phyloP scores from a whole-genome alignment of 2,888 invertebrate species.

The Amaurobius ferox region DNA sequence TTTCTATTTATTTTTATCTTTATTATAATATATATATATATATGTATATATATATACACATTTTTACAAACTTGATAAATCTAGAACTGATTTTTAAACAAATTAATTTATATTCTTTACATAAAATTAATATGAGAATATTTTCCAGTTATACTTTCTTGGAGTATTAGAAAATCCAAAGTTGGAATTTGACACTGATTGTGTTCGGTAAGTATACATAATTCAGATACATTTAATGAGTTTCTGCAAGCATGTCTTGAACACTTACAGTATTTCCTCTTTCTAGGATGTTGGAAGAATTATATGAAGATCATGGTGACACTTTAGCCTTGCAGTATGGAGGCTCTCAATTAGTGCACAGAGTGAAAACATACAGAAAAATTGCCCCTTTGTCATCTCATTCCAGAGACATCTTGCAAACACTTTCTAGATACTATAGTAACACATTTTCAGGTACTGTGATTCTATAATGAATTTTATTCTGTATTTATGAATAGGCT shows the following conservation, averaged over 20 bases:
- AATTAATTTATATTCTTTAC: background rate
- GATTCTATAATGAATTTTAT: background rate
- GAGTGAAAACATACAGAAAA: slow-evolving; percentile 88
- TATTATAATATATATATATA: no score
- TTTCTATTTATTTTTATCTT: no score
- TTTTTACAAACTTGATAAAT: no score
- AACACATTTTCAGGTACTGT: slow-evolving; percentile 87
- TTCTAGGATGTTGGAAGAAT: slow-evolving; percentile 89
- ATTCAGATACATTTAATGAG: no score
- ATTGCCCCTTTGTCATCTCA: slow-evolving; percentile 97
- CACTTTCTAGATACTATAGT: slow-evolving; percentile 96
- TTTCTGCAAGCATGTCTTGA: no score
- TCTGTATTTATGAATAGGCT: no score
- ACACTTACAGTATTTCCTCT: background rate
- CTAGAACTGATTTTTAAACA: no score
- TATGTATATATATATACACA: no score
- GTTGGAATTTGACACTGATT: slow-evolving; percentile 95
- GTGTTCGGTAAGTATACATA: slow-evolving; percentile 82
- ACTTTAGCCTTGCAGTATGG: slow-evolving; percentile 97
- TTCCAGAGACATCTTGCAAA: slow-evolving; percentile 99
- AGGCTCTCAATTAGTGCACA: slow-evolving; percentile 97
- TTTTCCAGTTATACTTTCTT: slow-evolving; percentile 87
- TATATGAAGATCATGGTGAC: slow-evolving; percentile 99
- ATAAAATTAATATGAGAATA: background rate
- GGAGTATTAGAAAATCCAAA: slow-evolving; percentile 90